Evolutionary conservation across 2,113 vertebrate species (phyloP).

Genomic region (Thoracochromis brauschi): DNA sequence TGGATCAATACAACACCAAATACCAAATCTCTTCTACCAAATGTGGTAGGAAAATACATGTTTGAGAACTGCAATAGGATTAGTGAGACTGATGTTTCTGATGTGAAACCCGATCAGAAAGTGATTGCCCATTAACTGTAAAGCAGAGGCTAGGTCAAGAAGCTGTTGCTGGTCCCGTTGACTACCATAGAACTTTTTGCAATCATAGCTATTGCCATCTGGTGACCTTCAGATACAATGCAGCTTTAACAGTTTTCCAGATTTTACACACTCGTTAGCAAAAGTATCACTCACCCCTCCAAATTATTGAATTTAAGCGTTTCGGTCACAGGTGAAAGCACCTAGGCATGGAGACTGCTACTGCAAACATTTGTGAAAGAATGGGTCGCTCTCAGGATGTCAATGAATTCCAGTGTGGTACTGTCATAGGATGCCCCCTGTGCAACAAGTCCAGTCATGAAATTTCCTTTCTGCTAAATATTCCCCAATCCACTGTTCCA

Average conservation of each 20-base stretch:
- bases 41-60: background rate
- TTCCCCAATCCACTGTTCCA: background rate
- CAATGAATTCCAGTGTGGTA: background rate
- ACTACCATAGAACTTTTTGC: background rate
- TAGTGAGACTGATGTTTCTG: background rate
- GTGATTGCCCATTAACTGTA: background rate
- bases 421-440: background rate
- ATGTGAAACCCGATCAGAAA: background rate
- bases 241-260: background rate
- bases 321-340: background rate
- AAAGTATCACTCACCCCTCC: background rate
- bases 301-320: background rate
- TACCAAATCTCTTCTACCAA: background rate
- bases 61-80: background rate
- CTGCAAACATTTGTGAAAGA: background rate
- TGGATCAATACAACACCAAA: background rate
- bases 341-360: background rate
- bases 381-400: background rate
- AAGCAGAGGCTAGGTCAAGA: background rate
- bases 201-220: background rate
- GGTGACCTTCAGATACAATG: background rate
- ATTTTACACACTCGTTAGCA: background rate
- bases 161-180: background rate
- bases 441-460: background rate
- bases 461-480: background rate